A percentile compares a stretch with the other conserved stretches of the same genome.
Conservation (phyloP, 2,888 invertebrate genomes). For the Pasiphila rectangulata region DNA sequence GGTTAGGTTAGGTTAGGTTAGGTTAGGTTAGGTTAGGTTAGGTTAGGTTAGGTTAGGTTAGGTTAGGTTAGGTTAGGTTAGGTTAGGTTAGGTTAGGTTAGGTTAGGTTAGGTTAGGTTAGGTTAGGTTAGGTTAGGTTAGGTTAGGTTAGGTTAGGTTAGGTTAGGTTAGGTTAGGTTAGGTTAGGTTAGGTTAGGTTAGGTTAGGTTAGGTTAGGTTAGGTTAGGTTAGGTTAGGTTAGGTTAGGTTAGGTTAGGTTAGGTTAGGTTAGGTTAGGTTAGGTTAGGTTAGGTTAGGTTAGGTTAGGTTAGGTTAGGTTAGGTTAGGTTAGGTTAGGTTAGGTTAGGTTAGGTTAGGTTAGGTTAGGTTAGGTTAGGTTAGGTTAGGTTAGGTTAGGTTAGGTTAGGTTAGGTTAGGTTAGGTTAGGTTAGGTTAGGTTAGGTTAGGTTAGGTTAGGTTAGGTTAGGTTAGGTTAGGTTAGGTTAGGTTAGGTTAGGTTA, state of each 20-base stretch:
- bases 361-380: slow-evolving; percentile 38
- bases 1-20: slow-evolving; percentile 7
- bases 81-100: slow-evolving; percentile 34
- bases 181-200: slow-evolving; percentile 31
- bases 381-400: slow-evolving; percentile 34
- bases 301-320: slow-evolving; percentile 22
- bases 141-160: slow-evolving; percentile 28
- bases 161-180: slow-evolving; percentile 22
- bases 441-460: slow-evolving; percentile 29
- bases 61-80: slow-evolving; percentile 21
- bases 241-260: no score
- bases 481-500: slow-evolving; percentile 32
- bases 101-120: slow-evolving; percentile 37
- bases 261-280: no score
- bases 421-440: slow-evolving; percentile 28
- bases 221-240: slow-evolving; percentile 37
- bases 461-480: slow-evolving; percentile 23
- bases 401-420: slow-evolving; percentile 33
- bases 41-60: slow-evolving; percentile 22
- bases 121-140: slow-evolving; percentile 37
- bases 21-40: slow-evolving; percentile 15
- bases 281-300: no score
- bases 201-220: slow-evolving; percentile 37
- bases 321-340: slow-evolving; percentile 34
- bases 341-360: slow-evolving; percentile 37